Evolutionary conservation across 2,797 vertebrate species (phyloP), one percentile per base, ranked within the genome.

Genomic region (Melanotaenia boesemani): DNA sequence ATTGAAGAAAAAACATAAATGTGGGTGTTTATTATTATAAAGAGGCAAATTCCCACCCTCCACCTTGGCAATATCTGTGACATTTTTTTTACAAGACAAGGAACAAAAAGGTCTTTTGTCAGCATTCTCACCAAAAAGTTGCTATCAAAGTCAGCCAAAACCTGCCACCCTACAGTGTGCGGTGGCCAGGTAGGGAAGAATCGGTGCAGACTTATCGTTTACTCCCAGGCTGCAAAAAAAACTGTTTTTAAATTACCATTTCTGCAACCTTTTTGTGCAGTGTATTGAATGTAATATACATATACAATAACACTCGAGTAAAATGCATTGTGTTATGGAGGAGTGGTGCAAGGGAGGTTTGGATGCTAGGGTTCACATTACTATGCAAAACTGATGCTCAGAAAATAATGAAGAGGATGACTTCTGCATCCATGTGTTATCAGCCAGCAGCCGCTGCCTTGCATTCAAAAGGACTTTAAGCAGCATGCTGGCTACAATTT

Each of bases 351-450:
- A 61, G 34, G 37, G 24, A 13, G 20, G 28, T 44, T 46, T 67
- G 36, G 62, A 76, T 57, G 41, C 52, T 44, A 71, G 56, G 44
- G 67, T 20, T 84, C 65, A 78, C 75, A 85, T 86, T 84, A 85
- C 63, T 59, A 75, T 83, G 73, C 80, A 71, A 72, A 83, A 65
- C 59, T 66, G 37, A 69, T 88, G 63, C 72, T 72, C 44, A 11
- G 69, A 76, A 80, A 72, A 79, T 66, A 82, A 83, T 79, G 71
- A 87, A 61, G 30, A 71, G 48, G 63, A 60, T 72, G 68, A 70
- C 63, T 76, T 63, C 32, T 36, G 77, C 79, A 77, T 72, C 60
- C 68, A 56, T 70, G 76, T 76, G 68, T 75, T 77, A 82, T 80
- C 80, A 81, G 74, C 6, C 61, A 32, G 52, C 9, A 76, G 50